Evolutionary conservation across 2,113 vertebrate genomes (phyloP), one percentile per base, ranked within the genome.

Genomic region (Pseudorasbora parva): DNA sequence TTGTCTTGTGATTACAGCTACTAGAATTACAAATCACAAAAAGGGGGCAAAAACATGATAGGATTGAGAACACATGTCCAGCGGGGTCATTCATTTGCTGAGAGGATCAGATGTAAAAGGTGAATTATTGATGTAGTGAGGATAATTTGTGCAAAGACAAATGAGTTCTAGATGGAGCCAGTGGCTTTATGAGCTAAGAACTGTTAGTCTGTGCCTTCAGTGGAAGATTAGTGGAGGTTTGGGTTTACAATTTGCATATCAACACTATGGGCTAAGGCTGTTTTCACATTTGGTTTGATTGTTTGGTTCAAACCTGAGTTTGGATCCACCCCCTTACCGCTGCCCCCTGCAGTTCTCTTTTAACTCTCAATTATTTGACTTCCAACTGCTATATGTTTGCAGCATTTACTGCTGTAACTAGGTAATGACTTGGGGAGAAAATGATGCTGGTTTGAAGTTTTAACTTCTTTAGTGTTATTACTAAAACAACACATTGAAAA

Each of bases 81-180:
- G 84, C 9, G 41, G 78, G 43, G 79, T 90, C 89, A 90, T 93
- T 89, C 92, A 91, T 93, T 89, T 89, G 74, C 89, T 91, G 86
- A 89, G 89, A 90, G 92, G 92, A 93, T 94, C 92, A 92, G 90
- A 93, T 91, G 90, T 91, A 90, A 88, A n/a, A 79, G 83, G 77
- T 94, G 88, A 94, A 93, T 93, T 93, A 93, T 94, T 92, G 90
- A 93, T 93, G 86, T 86, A 80, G 23, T 82, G 86, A 88, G 88
- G 86, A 89, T 89, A 86, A 90, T 92, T 91, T 89, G 87, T 83
- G 83, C 85, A 85, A 73, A 85, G 88, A 92, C 81, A 84, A 77
- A 85, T 69, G 82, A 83, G 82, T 77, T 82, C 27, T 23, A 21
- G 51, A 79, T 56, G 71, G 81, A 87, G 72, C 41, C 69, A 51